phyloP scores from a whole-genome alignment of 2,797 vertebrate genomes.

The Thripadectes ignobilis region DNA sequence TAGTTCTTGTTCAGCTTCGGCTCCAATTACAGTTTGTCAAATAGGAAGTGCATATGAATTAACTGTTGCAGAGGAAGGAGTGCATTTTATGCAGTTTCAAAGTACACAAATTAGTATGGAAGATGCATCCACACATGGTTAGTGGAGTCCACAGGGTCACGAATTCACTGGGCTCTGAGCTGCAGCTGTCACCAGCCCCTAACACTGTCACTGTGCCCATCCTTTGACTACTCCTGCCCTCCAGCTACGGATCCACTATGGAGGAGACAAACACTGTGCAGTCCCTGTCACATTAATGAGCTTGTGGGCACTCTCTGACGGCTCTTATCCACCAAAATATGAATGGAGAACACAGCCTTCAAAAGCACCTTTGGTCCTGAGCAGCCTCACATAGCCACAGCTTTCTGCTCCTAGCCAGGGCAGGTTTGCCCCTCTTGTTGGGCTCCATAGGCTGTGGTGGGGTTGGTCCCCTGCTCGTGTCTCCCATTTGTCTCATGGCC shows the following conservation, averaged over 20 bases:
- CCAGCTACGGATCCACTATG: accelerated
- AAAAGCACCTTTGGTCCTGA: neutral
- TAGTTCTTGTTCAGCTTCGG: neutral
- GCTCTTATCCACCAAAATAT: neutral
- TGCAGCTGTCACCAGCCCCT: neutral
- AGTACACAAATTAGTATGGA: neutral
- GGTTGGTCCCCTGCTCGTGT: neutral
- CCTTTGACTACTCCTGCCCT: neutral
- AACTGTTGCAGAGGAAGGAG: neutral
- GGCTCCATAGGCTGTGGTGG: neutral
- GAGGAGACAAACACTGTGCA: neutral
- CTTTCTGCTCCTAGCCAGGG: neutral
- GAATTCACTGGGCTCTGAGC: neutral
- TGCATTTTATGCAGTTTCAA: neutral
- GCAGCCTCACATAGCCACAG: neutral
- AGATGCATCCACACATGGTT: neutral
- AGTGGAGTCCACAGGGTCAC: accelerated
- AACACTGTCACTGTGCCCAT: accelerated
- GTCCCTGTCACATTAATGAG: accelerated
- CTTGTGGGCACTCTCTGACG: neutral
- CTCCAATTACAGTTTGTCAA: neutral
- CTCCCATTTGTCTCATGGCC: neutral
- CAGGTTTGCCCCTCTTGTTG: neutral
- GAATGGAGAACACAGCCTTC: neutral
- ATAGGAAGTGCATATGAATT: neutral